Base-by-base conservation (phyloP, 2,888 invertebrate genomes). In the Lingula anatina region DNA sequence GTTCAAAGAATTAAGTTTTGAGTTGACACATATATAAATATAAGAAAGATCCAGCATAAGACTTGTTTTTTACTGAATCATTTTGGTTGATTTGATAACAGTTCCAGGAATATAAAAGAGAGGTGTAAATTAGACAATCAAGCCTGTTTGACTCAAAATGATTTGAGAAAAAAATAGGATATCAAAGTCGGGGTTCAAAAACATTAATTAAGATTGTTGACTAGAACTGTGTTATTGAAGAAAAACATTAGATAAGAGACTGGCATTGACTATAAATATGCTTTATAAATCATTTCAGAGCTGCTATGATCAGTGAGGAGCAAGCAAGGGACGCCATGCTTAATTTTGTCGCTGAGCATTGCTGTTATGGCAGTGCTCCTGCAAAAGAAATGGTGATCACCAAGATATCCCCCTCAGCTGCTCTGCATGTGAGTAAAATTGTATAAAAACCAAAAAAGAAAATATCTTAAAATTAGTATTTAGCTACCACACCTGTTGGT, bases 321-420 rank as follows among this genome's bases (percentile, higher is more conserved):
- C 68, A 72, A 49, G 78, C 75, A 35, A 61, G 78, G 45, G 67
- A 76, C 21, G 79, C 79, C 1, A 65, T 81, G 47, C 47, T 77
- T 18, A 64, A 71, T 24, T 71, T 73, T 57, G 79, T 78, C 15
- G 68, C 71, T 28, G 68, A 75, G 31, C 72, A 78, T 54, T 81
- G 79, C 56, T 81, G 81, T 62, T 81, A 79, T 71, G 80, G 81
- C 5, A 70, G 68, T 44, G 67, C 66, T 18, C 78, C 79, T 2
- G 80, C 79, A 9, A 65, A 73, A 47, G 70, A 79, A 47, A 78
- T 81, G 77, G 64, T 67, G n/a, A 72, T 81, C 36, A 73, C 70
- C 5, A 75, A 77, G 41, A 75, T 78, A 35, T 63, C 71, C 27
- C 76, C 78, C 48, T 68, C 75, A 21, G 76, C 75, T 20, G 79